These are phyloP conservation scores for Periophthalmus magnuspinnatus DNA, from an alignment of 2,797 vertebrate genomes.

Conservation along the genomic window DNA sequence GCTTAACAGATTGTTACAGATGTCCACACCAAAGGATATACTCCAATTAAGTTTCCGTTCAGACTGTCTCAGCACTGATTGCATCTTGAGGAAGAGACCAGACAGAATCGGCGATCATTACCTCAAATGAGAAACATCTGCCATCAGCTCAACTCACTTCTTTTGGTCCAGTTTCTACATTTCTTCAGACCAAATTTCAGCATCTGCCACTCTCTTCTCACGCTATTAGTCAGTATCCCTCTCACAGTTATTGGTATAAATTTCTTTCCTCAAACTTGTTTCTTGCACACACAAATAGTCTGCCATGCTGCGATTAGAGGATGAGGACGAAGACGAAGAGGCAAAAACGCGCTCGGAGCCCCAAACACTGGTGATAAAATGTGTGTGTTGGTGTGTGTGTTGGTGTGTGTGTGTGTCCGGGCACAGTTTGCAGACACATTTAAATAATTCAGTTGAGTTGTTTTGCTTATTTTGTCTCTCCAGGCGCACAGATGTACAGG, in stretches of 20 bases:
- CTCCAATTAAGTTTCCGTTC: not conserved
- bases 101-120: constrained; percentile 36
- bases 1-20: constrained; percentile 1
- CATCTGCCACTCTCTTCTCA: constrained; percentile 15
- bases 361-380: constrained; percentile 42
- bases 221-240: not conserved
- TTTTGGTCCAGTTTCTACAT: constrained; percentile 18
- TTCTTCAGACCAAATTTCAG: constrained; percentile 7
- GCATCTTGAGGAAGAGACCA: constrained; percentile 7
- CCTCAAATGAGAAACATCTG: constrained; percentile 49
- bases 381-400: constrained; percentile 13
- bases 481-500: constrained; percentile 31
- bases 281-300: constrained; percentile 30
- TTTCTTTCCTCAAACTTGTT: constrained; percentile 24
- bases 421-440: constrained; percentile 20
- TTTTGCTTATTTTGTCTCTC: constrained; percentile 28
- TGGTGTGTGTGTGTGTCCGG: constrained; percentile 14
- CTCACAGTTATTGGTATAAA: constrained; percentile 18
- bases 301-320: constrained; percentile 64
- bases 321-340: constrained; percentile 34
- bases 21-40: not conserved
- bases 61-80: not conserved
- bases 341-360: constrained; percentile 42
- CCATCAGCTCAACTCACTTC: constrained; percentile 28
- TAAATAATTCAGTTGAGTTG: constrained; percentile 36